Evolutionary conservation across 2,113 vertebrate genomes (phyloP).

Genomic region (Callospermophilus lateralis): DNA sequence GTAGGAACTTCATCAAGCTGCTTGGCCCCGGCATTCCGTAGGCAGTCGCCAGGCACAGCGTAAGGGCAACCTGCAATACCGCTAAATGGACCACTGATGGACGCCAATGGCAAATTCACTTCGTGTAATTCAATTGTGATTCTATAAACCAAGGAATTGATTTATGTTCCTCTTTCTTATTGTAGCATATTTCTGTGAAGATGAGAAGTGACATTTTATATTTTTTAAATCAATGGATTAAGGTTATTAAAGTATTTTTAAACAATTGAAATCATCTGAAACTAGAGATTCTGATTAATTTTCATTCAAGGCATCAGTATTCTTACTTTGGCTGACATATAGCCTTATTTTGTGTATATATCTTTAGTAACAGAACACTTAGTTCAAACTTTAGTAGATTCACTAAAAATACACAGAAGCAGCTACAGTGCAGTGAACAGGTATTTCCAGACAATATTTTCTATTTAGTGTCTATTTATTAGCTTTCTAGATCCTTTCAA

Average conservation of each 20-base stretch:
- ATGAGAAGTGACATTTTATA: background rate
- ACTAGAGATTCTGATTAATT: background rate
- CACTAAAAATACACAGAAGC: background rate
- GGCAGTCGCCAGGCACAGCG: background rate
- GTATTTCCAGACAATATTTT: background rate
- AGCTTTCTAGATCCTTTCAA: background rate
- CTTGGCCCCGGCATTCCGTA: background rate
- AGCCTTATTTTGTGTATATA: background rate
- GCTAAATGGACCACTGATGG: background rate
- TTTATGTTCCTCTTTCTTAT: background rate
- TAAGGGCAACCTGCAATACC: background rate
- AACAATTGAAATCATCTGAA: background rate
- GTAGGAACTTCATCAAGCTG: background rate
- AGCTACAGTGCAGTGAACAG: background rate
- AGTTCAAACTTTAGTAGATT: background rate
- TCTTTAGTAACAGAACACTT: background rate
- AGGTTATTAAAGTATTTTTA: slow-evolving; percentile 48
- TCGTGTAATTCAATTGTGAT: background rate
- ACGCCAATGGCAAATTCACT: background rate
- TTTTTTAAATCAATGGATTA: slow-evolving; percentile 42
- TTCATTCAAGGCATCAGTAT: background rate
- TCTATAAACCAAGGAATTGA: background rate
- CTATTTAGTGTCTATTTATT: background rate
- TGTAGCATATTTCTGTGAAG: background rate
- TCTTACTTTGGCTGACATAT: background rate